Percentiles rank a stretch among this genome's conserved stretches.
Conservation (phyloP, 2,113 vertebrate species). For the Phrynosoma blainvillii region DNA sequence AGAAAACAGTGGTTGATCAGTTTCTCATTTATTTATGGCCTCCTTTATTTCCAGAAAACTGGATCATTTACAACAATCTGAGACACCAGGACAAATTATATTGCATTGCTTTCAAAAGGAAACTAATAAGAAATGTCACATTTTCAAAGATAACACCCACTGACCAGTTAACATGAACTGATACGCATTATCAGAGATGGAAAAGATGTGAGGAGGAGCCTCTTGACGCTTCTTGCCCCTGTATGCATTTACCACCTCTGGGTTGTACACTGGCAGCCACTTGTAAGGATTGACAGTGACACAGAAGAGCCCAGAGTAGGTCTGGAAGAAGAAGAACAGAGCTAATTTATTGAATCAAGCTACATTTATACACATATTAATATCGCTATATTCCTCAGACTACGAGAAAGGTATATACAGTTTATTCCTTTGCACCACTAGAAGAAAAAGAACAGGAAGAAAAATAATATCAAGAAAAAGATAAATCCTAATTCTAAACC, state of each 20-base stretch:
- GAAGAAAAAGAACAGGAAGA: neutral
- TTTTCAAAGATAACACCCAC: conserved; percentile 1
- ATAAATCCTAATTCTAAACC: too few relatives aligned
- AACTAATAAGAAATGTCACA: neutral
- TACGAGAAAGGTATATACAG: neutral
- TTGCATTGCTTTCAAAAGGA: too few relatives aligned
- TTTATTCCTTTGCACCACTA: neutral
- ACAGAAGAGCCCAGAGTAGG: conserved; percentile 88
- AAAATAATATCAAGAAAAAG: neutral
- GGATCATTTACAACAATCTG: too few relatives aligned
- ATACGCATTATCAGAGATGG: conserved; percentile 76
- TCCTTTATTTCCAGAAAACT: too few relatives aligned
- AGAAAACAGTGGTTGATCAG: neutral
- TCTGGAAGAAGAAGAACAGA: conserved; percentile 67
- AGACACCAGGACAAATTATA: neutral
- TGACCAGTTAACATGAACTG: conserved; percentile 76
- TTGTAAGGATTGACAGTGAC: conserved; percentile 89
- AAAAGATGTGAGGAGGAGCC: conserved; percentile 79
- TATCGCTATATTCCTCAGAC: neutral
- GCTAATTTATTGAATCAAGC: neutral
- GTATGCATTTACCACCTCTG: conserved; percentile 72
- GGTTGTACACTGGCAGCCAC: conserved; percentile 84
- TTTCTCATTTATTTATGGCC: neutral
- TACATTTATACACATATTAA: neutral
- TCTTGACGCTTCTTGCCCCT: conserved; percentile 78